Conservation (phyloP, 2,888 invertebrate species). For the Cybosia mesomella region DNA sequence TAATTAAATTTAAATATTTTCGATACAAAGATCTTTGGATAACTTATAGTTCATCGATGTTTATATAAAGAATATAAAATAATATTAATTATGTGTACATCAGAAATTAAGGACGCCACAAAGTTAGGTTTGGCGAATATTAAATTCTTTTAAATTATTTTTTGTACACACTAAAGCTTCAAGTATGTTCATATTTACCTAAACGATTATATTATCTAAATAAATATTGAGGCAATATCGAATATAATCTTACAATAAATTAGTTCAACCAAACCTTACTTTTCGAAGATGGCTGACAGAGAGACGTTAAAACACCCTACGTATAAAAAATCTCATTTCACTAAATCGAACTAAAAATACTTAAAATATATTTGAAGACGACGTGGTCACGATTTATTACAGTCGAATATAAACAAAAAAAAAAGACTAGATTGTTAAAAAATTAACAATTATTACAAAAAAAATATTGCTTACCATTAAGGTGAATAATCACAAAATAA, state of each 20-base stretch:
- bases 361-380: conserved; percentile 54
- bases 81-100: conserved; percentile 35
- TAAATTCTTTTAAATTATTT: conserved; percentile 15
- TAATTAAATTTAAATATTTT: conserved; percentile 41
- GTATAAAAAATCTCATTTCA: conserved; percentile 57
- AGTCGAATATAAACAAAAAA: conserved; percentile 73
- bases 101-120: conserved; percentile 27
- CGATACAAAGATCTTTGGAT: conserved; percentile 59
- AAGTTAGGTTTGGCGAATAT: conserved; percentile 17
- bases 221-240: conserved; percentile 21
- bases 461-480: conserved; percentile 59
- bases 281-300: conserved; percentile 20
- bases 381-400: conserved; percentile 70
- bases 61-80: conserved; percentile 38
- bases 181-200: conserved; percentile 6
- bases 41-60: conserved; percentile 48
- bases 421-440: conserved; percentile 84
- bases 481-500: conserved; percentile 53
- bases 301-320: conserved; percentile 36
- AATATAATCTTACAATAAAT: conserved; percentile 19
- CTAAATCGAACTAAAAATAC: conserved; percentile 50
- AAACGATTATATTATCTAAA: conserved; percentile 16
- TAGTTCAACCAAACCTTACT: conserved; percentile 22
- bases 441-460: conserved; percentile 60
- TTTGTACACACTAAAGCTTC: conserved; percentile 27